Conservation (phyloP, 2,888 invertebrate genomes). For the Sarcophaga carnaria region DNA sequence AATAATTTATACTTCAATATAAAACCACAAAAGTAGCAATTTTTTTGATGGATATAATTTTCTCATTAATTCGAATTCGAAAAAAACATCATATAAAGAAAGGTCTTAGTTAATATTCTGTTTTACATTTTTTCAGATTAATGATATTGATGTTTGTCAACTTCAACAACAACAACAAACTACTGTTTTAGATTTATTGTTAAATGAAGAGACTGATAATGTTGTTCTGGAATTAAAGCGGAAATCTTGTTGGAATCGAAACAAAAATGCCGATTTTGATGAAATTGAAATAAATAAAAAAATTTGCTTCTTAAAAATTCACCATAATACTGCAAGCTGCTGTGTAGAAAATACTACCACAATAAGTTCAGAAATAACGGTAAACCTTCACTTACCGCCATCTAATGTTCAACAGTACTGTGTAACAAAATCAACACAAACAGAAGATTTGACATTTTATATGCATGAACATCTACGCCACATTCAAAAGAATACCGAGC, state of each 20-base stretch:
- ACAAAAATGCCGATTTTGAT: conserved; percentile 36
- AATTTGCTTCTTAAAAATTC: conserved; percentile 53
- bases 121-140: conserved; percentile 81
- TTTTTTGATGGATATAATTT: too few relatives aligned
- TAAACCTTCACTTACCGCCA: conserved; percentile 38
- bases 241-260: conserved; percentile 73
- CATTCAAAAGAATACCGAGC: conserved; percentile 72
- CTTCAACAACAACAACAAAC: conserved; percentile 81
- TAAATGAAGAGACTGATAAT: conserved; percentile 85
- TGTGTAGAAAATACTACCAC: conserved; percentile 9
- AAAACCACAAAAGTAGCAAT: too few relatives aligned
- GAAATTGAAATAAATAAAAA: conserved; percentile 35
- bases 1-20: too few relatives aligned
- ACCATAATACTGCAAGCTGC: conserved; percentile 32
- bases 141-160: conserved; percentile 85
- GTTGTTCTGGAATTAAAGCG: conserved; percentile 85
- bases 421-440: conserved; percentile 82
- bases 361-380: conserved; percentile 35
- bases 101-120: too few relatives aligned
- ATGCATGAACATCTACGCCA: conserved; percentile 78
- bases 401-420: conserved; percentile 37
- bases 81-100: conserved; percentile 44
- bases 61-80: not conserved
- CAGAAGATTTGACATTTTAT: conserved; percentile 79
- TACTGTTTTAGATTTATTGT: conserved; percentile 83